Percentiles rank a stretch among this genome's conserved stretches.
phyloP scores from a whole-genome alignment of 2,888 invertebrate genomes.

The Carabus problematicus region DNA sequence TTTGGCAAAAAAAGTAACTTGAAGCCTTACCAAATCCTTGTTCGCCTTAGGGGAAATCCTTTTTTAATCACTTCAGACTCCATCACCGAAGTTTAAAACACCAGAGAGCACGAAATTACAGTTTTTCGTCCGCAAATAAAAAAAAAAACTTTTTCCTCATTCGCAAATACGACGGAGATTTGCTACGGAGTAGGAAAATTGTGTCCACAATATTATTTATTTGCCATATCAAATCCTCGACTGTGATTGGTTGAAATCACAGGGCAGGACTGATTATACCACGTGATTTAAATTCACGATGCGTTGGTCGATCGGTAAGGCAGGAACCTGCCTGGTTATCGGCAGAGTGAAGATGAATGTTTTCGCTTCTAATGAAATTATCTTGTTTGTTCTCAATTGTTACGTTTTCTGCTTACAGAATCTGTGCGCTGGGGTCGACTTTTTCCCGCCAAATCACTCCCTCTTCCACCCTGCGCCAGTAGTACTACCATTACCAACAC shows the following conservation, averaged over 20 bases:
- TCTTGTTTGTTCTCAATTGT: constrained; percentile 40
- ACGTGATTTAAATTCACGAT: constrained; percentile 40
- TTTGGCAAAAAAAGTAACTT: no score
- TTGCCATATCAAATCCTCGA: constrained; percentile 16
- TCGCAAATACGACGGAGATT: not conserved
- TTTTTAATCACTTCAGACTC: constrained; percentile 33
- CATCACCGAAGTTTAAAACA: constrained; percentile 31
- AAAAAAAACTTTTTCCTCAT: no score
- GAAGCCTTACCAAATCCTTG: constrained; percentile 7
- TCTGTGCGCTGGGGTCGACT: constrained; percentile 13
- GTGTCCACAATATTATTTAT: constrained; percentile 32
- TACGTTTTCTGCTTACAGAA: constrained; percentile 36
- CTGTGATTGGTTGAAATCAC: constrained; percentile 27
- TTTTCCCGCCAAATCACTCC: constrained; percentile 37
- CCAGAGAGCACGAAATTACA: no score
- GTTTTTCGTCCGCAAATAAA: no score
- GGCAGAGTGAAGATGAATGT: constrained; percentile 37
- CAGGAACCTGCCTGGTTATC: not conserved
- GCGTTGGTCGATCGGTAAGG: constrained; percentile 27
- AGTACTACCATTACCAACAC: no score
- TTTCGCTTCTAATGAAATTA: constrained; percentile 41
- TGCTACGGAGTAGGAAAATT: not conserved
- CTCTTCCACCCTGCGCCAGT: not conserved
- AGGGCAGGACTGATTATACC: constrained; percentile 32
- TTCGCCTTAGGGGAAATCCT: constrained; percentile 23